phyloP scores from a whole-genome alignment of 1,140 invertebrate genomes.

The Venustaconcha ellipsiformis region DNA sequence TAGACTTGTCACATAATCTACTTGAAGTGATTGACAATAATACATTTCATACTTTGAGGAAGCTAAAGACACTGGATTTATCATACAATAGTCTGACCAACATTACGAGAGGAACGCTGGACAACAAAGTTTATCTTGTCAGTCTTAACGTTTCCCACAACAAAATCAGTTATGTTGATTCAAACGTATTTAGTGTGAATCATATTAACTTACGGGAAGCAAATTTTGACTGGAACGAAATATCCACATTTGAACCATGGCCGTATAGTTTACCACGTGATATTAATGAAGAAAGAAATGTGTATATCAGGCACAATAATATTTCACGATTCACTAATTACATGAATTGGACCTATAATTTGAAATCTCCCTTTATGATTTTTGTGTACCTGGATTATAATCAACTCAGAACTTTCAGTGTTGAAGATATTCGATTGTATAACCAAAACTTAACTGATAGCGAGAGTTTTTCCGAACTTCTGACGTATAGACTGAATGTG shows the following conservation, averaged over 20 bases:
- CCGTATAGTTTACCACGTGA: neutral
- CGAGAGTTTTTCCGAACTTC: neutral
- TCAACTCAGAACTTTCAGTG: neutral
- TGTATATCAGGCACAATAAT: slow-evolving; percentile 11
- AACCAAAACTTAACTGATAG: neutral
- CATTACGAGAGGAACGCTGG: neutral
- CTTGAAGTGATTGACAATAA: too few relatives aligned
- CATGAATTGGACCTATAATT: slow-evolving; percentile 36
- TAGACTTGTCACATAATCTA: too few relatives aligned
- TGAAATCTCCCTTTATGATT: neutral
- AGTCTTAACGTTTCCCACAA: slow-evolving; percentile 17
- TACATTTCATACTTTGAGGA: too few relatives aligned
- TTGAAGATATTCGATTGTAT: neutral
- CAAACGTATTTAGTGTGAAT: neutral
- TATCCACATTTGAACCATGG: neutral
- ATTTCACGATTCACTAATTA: slow-evolving; percentile 38
- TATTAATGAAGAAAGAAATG: neutral
- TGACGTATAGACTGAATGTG: neutral
- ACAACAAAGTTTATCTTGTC: neutral
- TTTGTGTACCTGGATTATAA: neutral
- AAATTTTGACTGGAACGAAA: neutral
- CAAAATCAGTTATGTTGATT: neutral
- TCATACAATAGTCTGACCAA: too few relatives aligned
- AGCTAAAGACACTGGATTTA: too few relatives aligned
- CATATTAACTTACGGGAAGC: neutral